Percentiles rank a stretch among this genome's conserved stretches.
Evolutionary conservation across 2,113 vertebrate species (phyloP).

Genomic region (Lichenostomus cassidix): DNA sequence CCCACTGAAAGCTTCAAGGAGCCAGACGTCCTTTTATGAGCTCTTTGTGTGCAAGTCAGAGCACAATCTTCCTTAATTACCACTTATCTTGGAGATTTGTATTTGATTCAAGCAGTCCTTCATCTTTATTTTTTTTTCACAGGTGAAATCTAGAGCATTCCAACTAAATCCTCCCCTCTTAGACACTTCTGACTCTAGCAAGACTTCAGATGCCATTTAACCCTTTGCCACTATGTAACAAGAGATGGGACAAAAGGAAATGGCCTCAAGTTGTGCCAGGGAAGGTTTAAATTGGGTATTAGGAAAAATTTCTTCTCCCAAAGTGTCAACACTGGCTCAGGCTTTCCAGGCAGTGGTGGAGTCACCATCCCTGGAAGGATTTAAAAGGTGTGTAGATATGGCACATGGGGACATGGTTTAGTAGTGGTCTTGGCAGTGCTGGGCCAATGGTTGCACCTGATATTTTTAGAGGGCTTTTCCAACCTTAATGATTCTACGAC

Average conservation of each 20-base stretch:
- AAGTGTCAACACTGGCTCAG: background rate
- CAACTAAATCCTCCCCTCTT: background rate
- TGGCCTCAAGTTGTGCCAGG: background rate
- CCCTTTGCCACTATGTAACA: background rate
- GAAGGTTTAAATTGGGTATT: background rate
- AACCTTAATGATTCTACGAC: background rate
- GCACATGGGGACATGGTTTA: background rate
- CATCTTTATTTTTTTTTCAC: background rate
- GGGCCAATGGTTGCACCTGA: background rate
- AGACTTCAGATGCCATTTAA: background rate
- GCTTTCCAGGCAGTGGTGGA: background rate
- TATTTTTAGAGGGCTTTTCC: background rate
- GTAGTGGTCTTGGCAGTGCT: background rate
- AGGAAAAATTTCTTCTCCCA: background rate
- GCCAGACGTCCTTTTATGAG: slow-evolving; percentile 32
- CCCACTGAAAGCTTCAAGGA: slow-evolving; percentile 1
- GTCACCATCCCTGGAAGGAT: background rate
- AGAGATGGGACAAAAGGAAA: background rate
- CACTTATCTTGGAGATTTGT: background rate
- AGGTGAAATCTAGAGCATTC: background rate
- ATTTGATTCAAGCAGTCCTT: slow-evolving; percentile 1
- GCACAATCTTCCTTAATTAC: slow-evolving; percentile 40
- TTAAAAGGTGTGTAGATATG: background rate
- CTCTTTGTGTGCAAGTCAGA: slow-evolving; percentile 34
- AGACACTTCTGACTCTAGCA: background rate